Evolutionary conservation across 1,140 invertebrate genomes (phyloP), one percentile per base, ranked within the genome.

Genomic region (Trichomalopsis sarcophagae): DNA sequence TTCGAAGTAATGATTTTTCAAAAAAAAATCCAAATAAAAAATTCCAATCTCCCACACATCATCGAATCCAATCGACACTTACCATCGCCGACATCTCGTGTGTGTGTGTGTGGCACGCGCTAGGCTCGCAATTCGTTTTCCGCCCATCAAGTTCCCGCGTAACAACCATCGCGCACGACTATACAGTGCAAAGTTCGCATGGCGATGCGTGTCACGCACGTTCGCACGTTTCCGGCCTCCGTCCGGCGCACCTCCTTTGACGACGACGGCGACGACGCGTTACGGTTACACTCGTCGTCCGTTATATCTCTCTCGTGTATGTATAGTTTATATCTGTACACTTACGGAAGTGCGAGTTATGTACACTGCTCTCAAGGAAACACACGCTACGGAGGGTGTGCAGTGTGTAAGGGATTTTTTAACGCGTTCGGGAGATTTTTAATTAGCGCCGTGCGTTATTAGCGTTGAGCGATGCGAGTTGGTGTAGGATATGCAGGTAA

Each of bases 381-480:
- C 30, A 27, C 27, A 36, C 4, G 66, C 33, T 23, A 50, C 10
- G 0, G 66, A n/a, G 66, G n/a, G 66, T 27, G 66, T 50, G 14
- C 66, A 17, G 9, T 27, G 66, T 2, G n/a, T n/a, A 74, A 74
- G 36, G 73, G 73, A 75, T 44, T 36, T 75, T 75, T 44, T 40
- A n/a, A 17, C 14, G 73, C 14, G 73, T 30, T 75, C 21, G 4
- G 6, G 73, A 40, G 23, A 40, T 75, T 75, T 75, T 75, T 75
- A 75, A 75, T 75, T 75, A 75, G 73, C 73, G 36, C 36, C 10
- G n/a, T 23, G 17, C 3, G 71, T 36, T 74, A 74, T 74, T 30
- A 74, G 14, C 66, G 33, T 14, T n/a, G 73, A 36, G 73, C 36
- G 17, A 14, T 75, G 73, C 21, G 36, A 6, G 68, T n/a, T n/a